Base-by-base conservation (phyloP, 1,140 invertebrate genomes). In the Halesus radiatus region DNA sequence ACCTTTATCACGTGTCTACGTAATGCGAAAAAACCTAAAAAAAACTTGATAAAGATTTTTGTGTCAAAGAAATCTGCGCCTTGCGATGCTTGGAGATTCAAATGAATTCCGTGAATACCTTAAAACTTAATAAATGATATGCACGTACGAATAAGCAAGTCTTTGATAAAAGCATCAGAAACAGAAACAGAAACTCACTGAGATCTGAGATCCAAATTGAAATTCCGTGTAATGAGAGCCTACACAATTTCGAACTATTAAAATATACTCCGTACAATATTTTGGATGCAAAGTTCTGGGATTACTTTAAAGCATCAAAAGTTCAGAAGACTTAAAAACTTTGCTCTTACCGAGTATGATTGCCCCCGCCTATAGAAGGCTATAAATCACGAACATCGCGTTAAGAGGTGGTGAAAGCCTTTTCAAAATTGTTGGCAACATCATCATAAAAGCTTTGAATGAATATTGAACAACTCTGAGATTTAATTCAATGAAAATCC, bases 261-360 rank as follows among this genome's bases (percentile, higher is more conserved):
- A 53, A 73, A 73, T 73, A 68, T 68, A 52, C 75, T 76, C 37
- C 7, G 37, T 23, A 76, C 75, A 76, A 76, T 76, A 76, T 64
- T 76, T 68, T 54, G 22, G 62, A 78, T 68, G 76, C 76, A 68
- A 58, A 68, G 45, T 78, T 68, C 76, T 60, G 23, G 75, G 80
- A 75, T 77, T 81, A 73, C 80, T 81, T 81, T 81, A 77, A 81
- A 81, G 80, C 78, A 78, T 66, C 76, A 56, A 81, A 81, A 81
- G 68, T 81, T 82, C 45, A 70, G 23, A 78, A 79, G 81, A 82
- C 74, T 78, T 82, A 78, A 78, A 81, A 82, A 82, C 81, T 82
- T 82, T 82, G 81, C 81, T 82, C 74, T 82, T 78, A 82, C 72
- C 62, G 77, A 78, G 74, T 82, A 79, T 82, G 81, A 82, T 82